Percentiles rank a stretch among this genome's conserved stretches.
phyloP scores from a whole-genome alignment of 2,797 vertebrate species.

The Echeneis naucrates region DNA sequence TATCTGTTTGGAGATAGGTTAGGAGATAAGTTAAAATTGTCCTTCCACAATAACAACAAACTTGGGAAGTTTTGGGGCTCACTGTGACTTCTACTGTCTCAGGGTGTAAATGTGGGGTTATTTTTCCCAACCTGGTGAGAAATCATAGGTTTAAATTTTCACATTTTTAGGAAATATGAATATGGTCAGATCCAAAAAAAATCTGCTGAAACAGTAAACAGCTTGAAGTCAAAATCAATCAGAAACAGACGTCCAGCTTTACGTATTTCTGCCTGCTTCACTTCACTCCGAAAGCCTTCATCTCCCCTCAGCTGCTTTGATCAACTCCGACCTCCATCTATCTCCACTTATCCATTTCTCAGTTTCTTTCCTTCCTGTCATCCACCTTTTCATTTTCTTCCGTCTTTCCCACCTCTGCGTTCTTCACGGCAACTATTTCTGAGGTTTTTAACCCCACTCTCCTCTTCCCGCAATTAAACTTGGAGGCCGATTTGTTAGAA shows the following conservation, averaged over 20 bases:
- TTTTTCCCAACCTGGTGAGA: neutral
- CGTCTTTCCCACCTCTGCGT: neutral
- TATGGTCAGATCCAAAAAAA: constrained; percentile 6
- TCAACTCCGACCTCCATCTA: constrained; percentile 5
- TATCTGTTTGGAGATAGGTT: too few species aligned
- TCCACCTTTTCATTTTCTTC: constrained; percentile 9
- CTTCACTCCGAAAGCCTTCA: constrained; percentile 3
- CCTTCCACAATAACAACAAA: neutral
- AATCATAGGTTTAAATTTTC: neutral
- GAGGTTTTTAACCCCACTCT: constrained; percentile 31
- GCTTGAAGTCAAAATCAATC: neutral
- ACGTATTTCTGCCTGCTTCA: constrained; percentile 21
- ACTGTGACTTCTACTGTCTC: too few species aligned
- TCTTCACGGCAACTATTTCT: neutral
- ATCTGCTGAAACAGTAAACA: neutral
- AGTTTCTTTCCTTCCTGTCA: constrained; percentile 17
- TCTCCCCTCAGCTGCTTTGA: neutral
- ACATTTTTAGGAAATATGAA: neutral
- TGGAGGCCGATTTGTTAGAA: constrained; percentile 72
- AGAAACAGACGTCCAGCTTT: neutral
- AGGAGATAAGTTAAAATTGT: neutral
- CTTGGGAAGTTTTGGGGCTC: too few species aligned
- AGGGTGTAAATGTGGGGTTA: too few species aligned
- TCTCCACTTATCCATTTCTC: constrained; percentile 34
- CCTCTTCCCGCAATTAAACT: constrained; percentile 58